Evolutionary conservation across 2,113 vertebrate species (phyloP), one percentile per base, ranked within the genome.

Genomic region (Perca schrenkii): DNA sequence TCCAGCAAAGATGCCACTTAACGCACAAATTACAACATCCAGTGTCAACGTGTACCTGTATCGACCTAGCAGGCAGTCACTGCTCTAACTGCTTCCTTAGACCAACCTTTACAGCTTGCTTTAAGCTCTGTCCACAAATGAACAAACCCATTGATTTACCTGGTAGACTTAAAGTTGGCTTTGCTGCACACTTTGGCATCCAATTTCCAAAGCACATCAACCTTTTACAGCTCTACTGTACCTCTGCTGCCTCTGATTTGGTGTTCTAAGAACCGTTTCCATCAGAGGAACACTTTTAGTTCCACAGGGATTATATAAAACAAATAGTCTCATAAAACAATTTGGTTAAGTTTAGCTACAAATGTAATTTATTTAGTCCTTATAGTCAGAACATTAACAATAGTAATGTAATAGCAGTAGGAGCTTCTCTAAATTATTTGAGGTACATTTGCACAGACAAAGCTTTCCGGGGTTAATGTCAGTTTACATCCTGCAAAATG

Each of bases 121-220:
- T 82, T 66, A 73, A 62, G 68, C 72, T 83, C 50, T 77, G 69
- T 81, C 85, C 71, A 78, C 80, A 84, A 81, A 76, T 78, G 79
- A 79, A 75, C 82, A 77, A 83, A 86, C 74, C 67, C 71, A 76
- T 67, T 64, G 62, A 91, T 85, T 88, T 69, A 89, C 47, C 73
- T 57, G 70, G 43, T 75, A 47, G 58, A 74, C 77, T 66, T 77
- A 56, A 73, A 54, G 67, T 64, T 62, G 62, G 56, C 61, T 80
- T 47, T 85, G 62, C 74, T 21, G 8, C 56, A 61, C 34, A 50
- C 64, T 72, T 75, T 31, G 65, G 72, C 74, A 54, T 72, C 88
- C 58, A 76, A 71, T 82, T 65, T 79, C 75, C 63, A 21, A 47
- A 34, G 47, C 49, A 17, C 72, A 52, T 71, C 16, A 5, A 50